Evolutionary conservation across 2,888 invertebrate genomes (phyloP), one percentile per base, ranked within the genome.

Genomic region (Drosophila anomelani): DNA sequence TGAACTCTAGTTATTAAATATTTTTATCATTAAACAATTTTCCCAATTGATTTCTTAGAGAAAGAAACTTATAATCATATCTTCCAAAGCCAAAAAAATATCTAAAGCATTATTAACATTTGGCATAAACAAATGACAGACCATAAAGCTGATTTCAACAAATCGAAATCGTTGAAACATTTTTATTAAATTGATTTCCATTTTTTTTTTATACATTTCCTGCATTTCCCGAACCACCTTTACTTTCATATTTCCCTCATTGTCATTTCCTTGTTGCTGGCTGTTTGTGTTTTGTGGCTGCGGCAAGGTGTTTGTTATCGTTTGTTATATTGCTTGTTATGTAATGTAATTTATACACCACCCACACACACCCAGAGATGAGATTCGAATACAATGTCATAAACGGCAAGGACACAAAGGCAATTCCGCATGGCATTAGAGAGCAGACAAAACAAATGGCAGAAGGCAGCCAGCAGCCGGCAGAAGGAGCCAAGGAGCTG

Each of bases 241-340:
- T 53, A 10, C 34, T 34, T 61, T 60, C 69, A 69, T 70, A 60
- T 56, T 55, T 60, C 26, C 26, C 26, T 56, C 69, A 47, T 54
- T 49, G 67, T 69, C 64, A 34, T 72, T 63, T 69, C 59, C 43
- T 59, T 51, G 60, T 32, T 68, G 43, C 64, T 67, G 8, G 34
- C 34, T 29, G 53, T 39, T n/a, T 20, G 20, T 13, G 23, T 59
- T 59, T 56, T 61, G 53, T 61, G 44, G 70, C 58, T 53, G 43
- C 41, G 68, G 68, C 87, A 88, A 88, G 88, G 82, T 86, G 85
- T 86, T 85, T 88, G 82, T 86, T 84, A 88, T 86, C 82, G 86
- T 88, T 86, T 86, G 85, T 84, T 88, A 81, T 85, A 86, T 85
- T 85, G 84, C 85, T 86, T 85, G 84, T 88, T 88, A 80, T 88